Evolutionary conservation across 1,140 invertebrate species (phyloP).

Genomic region (Drosophila athabasca): DNA sequence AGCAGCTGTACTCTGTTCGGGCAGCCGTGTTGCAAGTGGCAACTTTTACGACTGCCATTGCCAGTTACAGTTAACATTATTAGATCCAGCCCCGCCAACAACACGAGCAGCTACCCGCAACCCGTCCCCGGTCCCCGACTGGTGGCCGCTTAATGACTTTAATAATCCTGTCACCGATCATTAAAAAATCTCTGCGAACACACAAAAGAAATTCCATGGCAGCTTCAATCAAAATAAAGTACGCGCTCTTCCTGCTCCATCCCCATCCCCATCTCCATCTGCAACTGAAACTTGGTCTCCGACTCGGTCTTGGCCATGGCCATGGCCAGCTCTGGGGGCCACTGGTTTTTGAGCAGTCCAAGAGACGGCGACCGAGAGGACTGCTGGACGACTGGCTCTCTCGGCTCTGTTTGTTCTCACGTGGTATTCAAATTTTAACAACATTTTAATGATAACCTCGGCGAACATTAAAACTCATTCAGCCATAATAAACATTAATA

Average conservation of each 20-base stretch:
- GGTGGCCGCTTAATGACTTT: conserved; percentile 74
- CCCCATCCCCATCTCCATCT: not conserved
- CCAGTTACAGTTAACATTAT: conserved; percentile 78
- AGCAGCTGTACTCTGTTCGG: not conserved
- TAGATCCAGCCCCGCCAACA: conserved; percentile 45
- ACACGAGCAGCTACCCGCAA: conserved; percentile 17
- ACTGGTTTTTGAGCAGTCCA: conserved; percentile 33
- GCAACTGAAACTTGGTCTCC: conserved; percentile 17
- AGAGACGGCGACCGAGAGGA: conserved; percentile 15
- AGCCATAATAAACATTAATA: conserved; percentile 82
- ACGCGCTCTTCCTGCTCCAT: conserved; percentile 71
- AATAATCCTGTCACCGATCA: conserved; percentile 82
- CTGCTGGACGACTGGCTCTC: too few relatives aligned
- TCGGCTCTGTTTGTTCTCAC: conserved; percentile 58
- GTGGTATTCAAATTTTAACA: conserved; percentile 83
- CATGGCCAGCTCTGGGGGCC: conserved; percentile 20
- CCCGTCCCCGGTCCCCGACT: not conserved
- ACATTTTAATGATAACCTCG: conserved; percentile 82
- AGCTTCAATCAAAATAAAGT: conserved; percentile 82
- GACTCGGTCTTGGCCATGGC: conserved; percentile 28
- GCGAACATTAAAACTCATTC: conserved; percentile 83
- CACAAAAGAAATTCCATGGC: conserved; percentile 82
- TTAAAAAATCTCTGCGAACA: conserved; percentile 78
- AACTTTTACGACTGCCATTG: conserved; percentile 65
- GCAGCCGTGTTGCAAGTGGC: conserved; percentile 33